These are phyloP conservation scores for Periparus ater DNA, from an alignment of 2,797 vertebrate genomes.

Conservation along the genomic window DNA sequence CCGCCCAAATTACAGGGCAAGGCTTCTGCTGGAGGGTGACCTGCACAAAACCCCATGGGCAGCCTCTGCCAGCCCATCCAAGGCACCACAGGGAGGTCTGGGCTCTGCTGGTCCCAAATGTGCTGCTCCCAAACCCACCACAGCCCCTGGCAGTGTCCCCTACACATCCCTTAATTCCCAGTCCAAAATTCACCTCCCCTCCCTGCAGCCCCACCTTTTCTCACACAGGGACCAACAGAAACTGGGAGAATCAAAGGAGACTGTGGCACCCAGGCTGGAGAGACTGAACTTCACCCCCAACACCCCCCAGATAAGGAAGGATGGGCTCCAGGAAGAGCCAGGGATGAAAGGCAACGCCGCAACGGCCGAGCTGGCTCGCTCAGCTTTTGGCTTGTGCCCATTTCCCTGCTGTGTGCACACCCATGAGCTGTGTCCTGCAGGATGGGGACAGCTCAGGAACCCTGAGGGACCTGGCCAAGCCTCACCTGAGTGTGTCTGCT, in stretches of 20 bases:
- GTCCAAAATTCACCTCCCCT: neutral
- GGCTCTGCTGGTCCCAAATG: neutral
- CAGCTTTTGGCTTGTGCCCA: neutral
- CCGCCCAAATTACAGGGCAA: slow-evolving; percentile 43
- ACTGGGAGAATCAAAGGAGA: neutral
- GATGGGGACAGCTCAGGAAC: neutral
- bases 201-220: neutral
- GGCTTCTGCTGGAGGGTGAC: neutral
- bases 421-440: rapidly evolving
- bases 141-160: neutral
- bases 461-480: neutral
- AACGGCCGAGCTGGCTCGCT: rapidly evolving
- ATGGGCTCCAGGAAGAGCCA: neutral
- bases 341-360: neutral
- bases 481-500: rapidly evolving
- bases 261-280: rapidly evolving
- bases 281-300: neutral
- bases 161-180: neutral
- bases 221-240: neutral
- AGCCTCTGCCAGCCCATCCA: neutral
- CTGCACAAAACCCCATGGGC: neutral
- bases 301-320: neutral
- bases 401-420: neutral
- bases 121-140: neutral
- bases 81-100: rapidly evolving